Percentiles rank a stretch among this genome's conserved stretches.
Conservation (phyloP, 2,113 vertebrate genomes). For the Apodemus speciosus region DNA sequence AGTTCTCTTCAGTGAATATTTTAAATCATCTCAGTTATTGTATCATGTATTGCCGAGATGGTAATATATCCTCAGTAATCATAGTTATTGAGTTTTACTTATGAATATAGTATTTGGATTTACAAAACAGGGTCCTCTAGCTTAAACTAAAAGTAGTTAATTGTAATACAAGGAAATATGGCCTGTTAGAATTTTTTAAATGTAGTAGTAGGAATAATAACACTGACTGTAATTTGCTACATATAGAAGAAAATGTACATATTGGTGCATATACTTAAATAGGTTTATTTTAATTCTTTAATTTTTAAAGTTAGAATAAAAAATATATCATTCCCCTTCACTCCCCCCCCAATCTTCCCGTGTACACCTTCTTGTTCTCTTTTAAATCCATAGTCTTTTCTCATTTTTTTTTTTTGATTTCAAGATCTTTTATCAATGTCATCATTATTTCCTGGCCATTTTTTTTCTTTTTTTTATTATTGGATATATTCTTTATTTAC, state of each 20-base stretch:
- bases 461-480: too few relatives aligned
- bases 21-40: background rate
- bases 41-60: background rate
- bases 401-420: too few relatives aligned
- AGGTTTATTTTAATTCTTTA: background rate
- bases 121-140: background rate
- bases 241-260: conserved; percentile 15
- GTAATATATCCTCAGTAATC: background rate
- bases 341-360: background rate
- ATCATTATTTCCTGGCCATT: too few relatives aligned
- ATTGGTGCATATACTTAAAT: background rate
- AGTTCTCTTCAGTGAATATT: conserved; percentile 29
- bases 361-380: background rate
- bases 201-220: background rate
- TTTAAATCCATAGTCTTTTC: background rate
- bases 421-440: too few relatives aligned
- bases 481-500: too few relatives aligned
- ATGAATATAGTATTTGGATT: background rate
- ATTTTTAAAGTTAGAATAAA: background rate
- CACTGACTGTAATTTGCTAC: background rate
- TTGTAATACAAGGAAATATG: background rate
- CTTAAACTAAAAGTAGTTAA: background rate
- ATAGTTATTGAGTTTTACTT: background rate
- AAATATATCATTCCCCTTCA: background rate
- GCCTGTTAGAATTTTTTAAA: background rate